These are phyloP conservation scores for Pungitius pungitius DNA, from an alignment of 2,113 vertebrate genomes.

Conservation along the genomic window DNA sequence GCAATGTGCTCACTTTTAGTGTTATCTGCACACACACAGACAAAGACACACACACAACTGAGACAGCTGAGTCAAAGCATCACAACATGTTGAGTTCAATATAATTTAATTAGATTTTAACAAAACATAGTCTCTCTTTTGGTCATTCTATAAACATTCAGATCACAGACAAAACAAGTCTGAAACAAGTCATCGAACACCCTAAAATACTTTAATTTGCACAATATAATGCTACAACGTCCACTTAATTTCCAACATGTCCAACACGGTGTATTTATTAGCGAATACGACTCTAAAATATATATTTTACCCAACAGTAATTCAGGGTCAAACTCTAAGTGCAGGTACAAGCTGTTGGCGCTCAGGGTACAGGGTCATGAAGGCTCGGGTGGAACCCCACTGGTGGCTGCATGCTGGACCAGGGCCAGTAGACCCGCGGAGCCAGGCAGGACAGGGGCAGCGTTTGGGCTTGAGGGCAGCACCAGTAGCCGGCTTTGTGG, in stretches of 20 bases:
- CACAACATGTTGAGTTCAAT: slow-evolving; percentile 22
- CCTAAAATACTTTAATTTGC: slow-evolving; percentile 26
- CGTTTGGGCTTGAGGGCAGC: slow-evolving; percentile 66
- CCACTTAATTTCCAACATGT: slow-evolving; percentile 13
- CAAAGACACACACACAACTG: slow-evolving; percentile 2
- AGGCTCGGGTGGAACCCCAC: slow-evolving; percentile 42
- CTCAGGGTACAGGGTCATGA: slow-evolving; percentile 45
- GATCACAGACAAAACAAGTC: slow-evolving; percentile 33
- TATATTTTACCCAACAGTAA: not conserved
- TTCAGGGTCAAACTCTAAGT: not conserved
- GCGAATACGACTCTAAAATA: slow-evolving; percentile 19
- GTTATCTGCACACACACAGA: slow-evolving; percentile 18
- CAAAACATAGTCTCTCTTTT: slow-evolving; percentile 31
- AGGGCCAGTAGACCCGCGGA: slow-evolving; percentile 75
- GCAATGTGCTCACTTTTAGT: slow-evolving; percentile 78
- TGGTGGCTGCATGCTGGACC: slow-evolving; percentile 63
- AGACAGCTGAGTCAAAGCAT: slow-evolving; percentile 20
- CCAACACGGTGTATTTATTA: slow-evolving; percentile 17
- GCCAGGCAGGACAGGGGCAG: slow-evolving; percentile 57
- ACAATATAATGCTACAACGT: slow-evolving; percentile 21
- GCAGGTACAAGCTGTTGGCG: slow-evolving; percentile 7
- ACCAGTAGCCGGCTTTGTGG: slow-evolving; percentile 71
- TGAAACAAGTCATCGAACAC: slow-evolving; percentile 30
- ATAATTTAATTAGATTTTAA: slow-evolving; percentile 49
- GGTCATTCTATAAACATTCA: slow-evolving; percentile 26